Evolutionary conservation across 2,888 invertebrate species (phyloP), one percentile per base, ranked within the genome.

Genomic region (Eutolmus rufibarbis): DNA sequence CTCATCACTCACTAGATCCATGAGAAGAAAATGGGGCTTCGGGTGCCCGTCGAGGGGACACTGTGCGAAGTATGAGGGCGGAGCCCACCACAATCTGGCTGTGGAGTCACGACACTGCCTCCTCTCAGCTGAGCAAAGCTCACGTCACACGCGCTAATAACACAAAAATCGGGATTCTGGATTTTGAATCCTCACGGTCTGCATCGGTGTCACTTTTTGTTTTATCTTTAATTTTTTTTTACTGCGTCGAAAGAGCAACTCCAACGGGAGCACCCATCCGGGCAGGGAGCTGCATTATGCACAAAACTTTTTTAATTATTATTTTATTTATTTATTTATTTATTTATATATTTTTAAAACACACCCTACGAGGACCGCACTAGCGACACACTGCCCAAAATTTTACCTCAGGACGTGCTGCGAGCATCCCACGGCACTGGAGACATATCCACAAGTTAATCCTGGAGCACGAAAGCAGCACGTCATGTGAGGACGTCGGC

Each of bases 401-500:
- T 34, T 56, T 28, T 57, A 37, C 31, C 12, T 77, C 19, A 34
- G 56, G 31, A 23, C 57, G 46, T 14, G 51, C 37, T 31, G 37
- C 84, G 28, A 74, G 40, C 46, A 85, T 85, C 28, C 12, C 46
- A 14, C 51, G 85, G 43, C 57, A 57, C 78, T 87, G 84, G 43
- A 12, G 43, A 77, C 87, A 87, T 87, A 87, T 87, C 87, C 87
- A 87, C 87, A 87, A 87, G 87, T 87, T 87, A 87, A 87, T 87
- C 87, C 87, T 74, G 43, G 43, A 43, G 28, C 85, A 85, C 74
- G 46, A 43, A 9, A 43, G 31, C 40, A 74, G 74, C 40, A 23
- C 43, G 46, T 85, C 28, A 85, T 34, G 46, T 31, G 57, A 37
- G 74, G 85, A 74, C 46, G 74, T 74, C 57, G 66, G 23, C 28